Conservation (phyloP, 2,888 invertebrate species). For the Oasisia sp. region DNA sequence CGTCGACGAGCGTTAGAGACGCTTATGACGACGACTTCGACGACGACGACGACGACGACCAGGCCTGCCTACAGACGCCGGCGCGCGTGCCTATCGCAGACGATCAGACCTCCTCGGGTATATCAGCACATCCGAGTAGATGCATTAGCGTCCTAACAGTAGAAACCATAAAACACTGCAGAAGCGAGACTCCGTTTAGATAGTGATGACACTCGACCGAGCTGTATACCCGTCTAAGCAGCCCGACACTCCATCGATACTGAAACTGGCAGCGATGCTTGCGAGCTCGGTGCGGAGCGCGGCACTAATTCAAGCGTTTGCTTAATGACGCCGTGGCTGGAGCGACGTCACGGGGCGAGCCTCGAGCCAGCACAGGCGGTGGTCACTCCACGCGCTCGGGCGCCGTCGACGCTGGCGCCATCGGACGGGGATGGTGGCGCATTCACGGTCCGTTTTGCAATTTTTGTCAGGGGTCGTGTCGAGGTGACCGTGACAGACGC, state of each 20-base stretch:
- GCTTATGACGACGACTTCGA: too few relatives aligned
- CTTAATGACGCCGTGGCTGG: neutral
- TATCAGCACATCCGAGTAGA: neutral
- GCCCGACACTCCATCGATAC: neutral
- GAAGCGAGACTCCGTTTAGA: neutral
- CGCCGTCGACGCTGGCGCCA: neutral
- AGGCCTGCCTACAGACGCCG: neutral
- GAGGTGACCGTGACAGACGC: neutral
- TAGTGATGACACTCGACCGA: neutral
- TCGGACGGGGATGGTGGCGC: neutral
- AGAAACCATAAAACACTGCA: constrained; percentile 1
- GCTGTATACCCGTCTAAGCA: neutral
- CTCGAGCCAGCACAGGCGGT: neutral
- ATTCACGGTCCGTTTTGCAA: neutral
- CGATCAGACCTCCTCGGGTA: neutral
- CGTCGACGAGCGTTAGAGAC: neutral
- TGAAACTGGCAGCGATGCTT: neutral
- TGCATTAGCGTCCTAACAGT: neutral
- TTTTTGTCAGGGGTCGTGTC: neutral
- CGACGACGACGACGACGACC: too few relatives aligned
- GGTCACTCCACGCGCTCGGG: neutral
- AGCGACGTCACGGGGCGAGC: neutral
- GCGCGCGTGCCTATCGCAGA: neutral
- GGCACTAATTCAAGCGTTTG: neutral
- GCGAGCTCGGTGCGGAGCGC: neutral